phyloP scores from a whole-genome alignment of 2,113 vertebrate species.

The Morone saxatilis region DNA sequence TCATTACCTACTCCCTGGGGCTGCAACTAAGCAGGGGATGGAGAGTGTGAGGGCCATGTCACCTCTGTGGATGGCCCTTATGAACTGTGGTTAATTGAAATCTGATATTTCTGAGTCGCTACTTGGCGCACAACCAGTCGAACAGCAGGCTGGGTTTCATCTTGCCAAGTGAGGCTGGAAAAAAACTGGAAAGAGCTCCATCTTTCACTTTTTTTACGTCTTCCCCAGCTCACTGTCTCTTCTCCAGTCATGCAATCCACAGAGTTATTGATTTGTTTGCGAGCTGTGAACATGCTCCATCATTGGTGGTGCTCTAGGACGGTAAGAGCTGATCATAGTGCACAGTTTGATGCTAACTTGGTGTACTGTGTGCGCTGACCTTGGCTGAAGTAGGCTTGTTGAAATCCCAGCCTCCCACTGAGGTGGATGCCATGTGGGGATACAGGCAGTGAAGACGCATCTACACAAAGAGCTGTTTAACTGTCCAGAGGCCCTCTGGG shows the following conservation, averaged over 20 bases:
- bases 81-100: conserved; percentile 83
- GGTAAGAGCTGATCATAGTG: conserved; percentile 77
- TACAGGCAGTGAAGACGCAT: conserved; percentile 71
- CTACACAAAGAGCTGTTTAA: conserved; percentile 80
- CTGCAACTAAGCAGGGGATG: conserved; percentile 76
- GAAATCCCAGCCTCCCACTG: conserved; percentile 55
- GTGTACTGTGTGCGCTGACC: conserved; percentile 63
- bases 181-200: conserved; percentile 41
- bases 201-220: conserved; percentile 63
- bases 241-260: conserved; percentile 65
- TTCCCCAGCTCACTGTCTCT: conserved; percentile 56
- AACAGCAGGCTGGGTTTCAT: conserved; percentile 72
- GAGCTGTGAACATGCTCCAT: conserved; percentile 67
- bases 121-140: conserved; percentile 64
- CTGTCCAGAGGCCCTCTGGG: conserved; percentile 79
- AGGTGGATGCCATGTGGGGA: conserved; percentile 67
- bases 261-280: conserved; percentile 74
- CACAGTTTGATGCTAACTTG: conserved; percentile 69
- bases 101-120: conserved; percentile 79
- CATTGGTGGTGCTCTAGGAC: conserved; percentile 54
- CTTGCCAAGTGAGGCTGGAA: conserved; percentile 51
- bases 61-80: conserved; percentile 69
- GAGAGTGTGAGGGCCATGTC: conserved; percentile 74
- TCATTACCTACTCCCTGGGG: conserved; percentile 85
- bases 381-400: conserved; percentile 67